Percentiles rank a stretch among this genome's conserved stretches.
Conservation (phyloP, 2,888 invertebrate species). For the Ferrisia virgata region DNA sequence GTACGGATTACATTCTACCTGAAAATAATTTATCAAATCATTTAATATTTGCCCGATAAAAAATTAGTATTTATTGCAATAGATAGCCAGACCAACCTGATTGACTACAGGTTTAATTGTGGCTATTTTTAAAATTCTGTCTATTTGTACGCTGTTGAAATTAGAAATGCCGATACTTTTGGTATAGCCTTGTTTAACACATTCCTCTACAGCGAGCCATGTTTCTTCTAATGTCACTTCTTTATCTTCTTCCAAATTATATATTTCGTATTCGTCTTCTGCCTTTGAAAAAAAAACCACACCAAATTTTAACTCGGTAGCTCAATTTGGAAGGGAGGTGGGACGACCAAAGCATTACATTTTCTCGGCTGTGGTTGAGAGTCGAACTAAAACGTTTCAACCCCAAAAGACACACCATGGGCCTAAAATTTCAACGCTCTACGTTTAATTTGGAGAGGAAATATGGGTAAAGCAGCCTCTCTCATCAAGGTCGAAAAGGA, state of each 20-base stretch:
- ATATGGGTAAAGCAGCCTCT: no score
- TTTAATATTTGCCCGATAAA: no score
- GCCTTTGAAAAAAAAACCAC: neutral
- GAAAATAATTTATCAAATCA: slow-evolving; percentile 47
- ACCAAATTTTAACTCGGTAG: neutral
- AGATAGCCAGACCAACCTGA: no score
- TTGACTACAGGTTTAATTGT: slow-evolving; percentile 64
- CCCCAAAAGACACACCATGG: no score
- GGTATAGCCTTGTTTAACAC: slow-evolving; percentile 65
- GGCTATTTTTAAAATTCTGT: slow-evolving; percentile 62
- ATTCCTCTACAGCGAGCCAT: slow-evolving; percentile 70
- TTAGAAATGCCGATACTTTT: slow-evolving; percentile 78
- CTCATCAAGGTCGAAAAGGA: no score
- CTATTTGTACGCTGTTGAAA: slow-evolving; percentile 73
- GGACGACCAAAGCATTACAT: no score
- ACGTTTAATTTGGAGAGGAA: no score
- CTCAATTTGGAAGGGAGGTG: no score
- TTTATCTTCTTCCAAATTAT: slow-evolving; percentile 1
- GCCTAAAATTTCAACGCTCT: no score
- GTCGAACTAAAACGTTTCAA: no score
- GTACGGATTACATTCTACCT: slow-evolving; percentile 82
- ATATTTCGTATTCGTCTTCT: slow-evolving; percentile 14
- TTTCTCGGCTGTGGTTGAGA: no score
- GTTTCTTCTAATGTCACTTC: slow-evolving; percentile 57
- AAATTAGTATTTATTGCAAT: no score